Base-by-base conservation (phyloP, 1,140 invertebrate species). In the Bactericera cockerelli region DNA sequence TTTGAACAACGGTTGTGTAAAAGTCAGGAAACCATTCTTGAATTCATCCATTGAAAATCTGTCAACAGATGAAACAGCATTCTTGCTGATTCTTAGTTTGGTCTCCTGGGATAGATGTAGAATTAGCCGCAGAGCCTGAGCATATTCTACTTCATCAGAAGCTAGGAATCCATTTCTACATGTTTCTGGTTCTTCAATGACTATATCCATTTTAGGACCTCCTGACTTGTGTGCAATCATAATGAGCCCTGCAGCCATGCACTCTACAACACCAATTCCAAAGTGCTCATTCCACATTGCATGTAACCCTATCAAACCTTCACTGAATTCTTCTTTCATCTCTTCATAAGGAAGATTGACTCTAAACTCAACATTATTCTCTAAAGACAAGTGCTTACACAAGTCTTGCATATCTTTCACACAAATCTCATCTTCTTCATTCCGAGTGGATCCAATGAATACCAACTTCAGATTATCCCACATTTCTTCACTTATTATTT, bases 221-320 rank as follows among this genome's bases (percentile, higher is more conserved):
- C 93, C 95, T 16, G 95, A 98, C 62, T 84, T 78, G 70, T 98
- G 89, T 25, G 95, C 93, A 11, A 99, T 77, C 71, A 90, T 89
- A 21, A 99, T 81, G n/a, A 95, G 76, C 2, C 96, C 97, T 55
- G 93, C 93, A 33, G 97, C 95, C 92, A 99, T 94, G 64, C 84
- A 86, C 72, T 99, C 97, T 0, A 99, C 96, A 19, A 99, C 63
- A 84, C 86, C 86, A 63, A 99, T 99, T 49, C 96, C 97, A 78
- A 99, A 99, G 76, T 99, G 97, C 74, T 99, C 97, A 74, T 99
- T 95, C 82, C 87, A 89, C 96, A 99, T 99, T 11, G 95, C 89
- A 69, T 99, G 97, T 33, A 99, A 72, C 1, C 90, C 93, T 61
- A 98, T 83, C 2, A 77, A 77, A 39, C 81, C 62, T 61, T 63